Conservation (phyloP, 2,797 vertebrate genomes). For the Enteromius thamalakanensis region DNA sequence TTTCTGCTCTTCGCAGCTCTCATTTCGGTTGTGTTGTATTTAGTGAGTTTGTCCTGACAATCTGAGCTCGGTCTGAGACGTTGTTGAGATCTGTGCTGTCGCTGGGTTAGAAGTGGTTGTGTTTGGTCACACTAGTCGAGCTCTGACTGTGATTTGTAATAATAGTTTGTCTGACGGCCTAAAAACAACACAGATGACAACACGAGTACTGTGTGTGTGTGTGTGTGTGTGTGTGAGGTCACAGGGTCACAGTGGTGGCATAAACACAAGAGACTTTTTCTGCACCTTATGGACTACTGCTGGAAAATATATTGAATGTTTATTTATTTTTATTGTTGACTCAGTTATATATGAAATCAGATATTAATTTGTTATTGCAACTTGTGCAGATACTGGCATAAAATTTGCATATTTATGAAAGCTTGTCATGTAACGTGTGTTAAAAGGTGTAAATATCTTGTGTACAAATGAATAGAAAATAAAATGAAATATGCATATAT, state of each 20-base stretch:
- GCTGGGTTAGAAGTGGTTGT: not conserved
- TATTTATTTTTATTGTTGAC: not conserved
- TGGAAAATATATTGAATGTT: not conserved
- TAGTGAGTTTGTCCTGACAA: not conserved
- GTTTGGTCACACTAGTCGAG: slow-evolving; percentile 2
- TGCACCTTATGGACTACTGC: not conserved
- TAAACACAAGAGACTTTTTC: slow-evolving; percentile 6
- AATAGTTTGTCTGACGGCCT: slow-evolving; percentile 35
- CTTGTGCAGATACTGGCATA: too few relatives aligned
- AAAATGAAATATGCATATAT: not conserved
- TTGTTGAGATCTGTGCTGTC: slow-evolving; percentile 15
- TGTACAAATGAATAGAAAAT: not conserved
- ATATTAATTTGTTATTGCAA: not conserved
- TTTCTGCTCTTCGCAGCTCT: not conserved
- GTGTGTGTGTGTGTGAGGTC: slow-evolving; percentile 11
- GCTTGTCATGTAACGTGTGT: not conserved
- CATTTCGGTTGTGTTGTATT: not conserved
- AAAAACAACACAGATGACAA: slow-evolving; percentile 43
- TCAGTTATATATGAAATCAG: not conserved
- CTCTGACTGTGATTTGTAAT: slow-evolving; percentile 39
- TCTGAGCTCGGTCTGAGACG: not conserved
- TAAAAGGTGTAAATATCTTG: not conserved
- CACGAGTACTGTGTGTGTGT: slow-evolving; percentile 16
- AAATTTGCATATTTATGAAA: not conserved
- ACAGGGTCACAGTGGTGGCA: not conserved